phyloP scores from a whole-genome alignment of 2,797 vertebrate species.

The Anolis apletophallus region DNA sequence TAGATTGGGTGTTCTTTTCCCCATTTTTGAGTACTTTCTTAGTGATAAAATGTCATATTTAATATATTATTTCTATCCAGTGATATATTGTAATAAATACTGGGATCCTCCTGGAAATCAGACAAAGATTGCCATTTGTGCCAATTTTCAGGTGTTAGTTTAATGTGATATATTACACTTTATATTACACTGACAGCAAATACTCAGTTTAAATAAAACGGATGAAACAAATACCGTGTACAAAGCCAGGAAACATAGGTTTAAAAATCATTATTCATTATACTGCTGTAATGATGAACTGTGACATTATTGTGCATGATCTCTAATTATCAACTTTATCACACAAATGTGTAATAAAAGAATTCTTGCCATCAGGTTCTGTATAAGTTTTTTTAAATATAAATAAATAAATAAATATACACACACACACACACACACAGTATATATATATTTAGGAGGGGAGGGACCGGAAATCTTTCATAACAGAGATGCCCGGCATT shows the following conservation, averaged over 20 bases:
- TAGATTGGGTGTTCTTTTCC: conserved; percentile 27
- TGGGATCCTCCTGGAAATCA: conserved; percentile 29
- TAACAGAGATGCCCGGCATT: neutral
- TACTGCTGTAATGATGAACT: conserved; percentile 66
- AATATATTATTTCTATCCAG: conserved; percentile 37
- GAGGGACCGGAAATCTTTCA: conserved; percentile 25
- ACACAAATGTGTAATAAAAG: conserved; percentile 69
- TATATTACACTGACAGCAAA: conserved; percentile 41
- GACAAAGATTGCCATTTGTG: conserved; percentile 44
- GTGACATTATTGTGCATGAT: conserved; percentile 72
- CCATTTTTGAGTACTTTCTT: conserved; percentile 40
- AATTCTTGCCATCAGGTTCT: conserved; percentile 53
- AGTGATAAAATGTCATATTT: conserved; percentile 3
- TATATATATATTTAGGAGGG: neutral
- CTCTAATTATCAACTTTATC: conserved; percentile 59
- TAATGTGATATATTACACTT: conserved; percentile 39
- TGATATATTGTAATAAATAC: conserved; percentile 38
- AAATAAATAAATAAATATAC: too few relatives aligned
- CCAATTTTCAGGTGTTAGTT: conserved; percentile 47
- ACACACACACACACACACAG: too few relatives aligned
- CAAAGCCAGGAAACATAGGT: conserved; percentile 51
- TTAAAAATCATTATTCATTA: conserved; percentile 56
- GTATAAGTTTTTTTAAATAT: conserved; percentile 30
- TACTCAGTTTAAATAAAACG: conserved; percentile 41
- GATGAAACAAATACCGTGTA: conserved; percentile 43